phyloP scores from a whole-genome alignment of 1,140 invertebrate genomes.

The Plodia interpunctella region DNA sequence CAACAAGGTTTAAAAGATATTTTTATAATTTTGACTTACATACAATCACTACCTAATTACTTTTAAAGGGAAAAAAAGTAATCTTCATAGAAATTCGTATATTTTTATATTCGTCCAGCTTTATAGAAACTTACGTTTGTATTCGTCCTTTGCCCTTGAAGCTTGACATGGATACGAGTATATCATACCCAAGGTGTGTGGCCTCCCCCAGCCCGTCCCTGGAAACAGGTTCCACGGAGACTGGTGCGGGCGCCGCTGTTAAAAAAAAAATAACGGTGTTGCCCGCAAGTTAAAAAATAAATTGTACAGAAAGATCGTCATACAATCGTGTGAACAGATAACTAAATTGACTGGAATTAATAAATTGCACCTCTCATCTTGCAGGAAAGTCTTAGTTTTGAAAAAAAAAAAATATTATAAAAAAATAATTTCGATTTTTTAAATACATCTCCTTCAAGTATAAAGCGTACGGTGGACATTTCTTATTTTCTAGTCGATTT shows the following conservation, averaged over 20 bases:
- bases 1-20: no score
- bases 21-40: no score
- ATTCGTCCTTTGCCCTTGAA: slow-evolving; percentile 1
- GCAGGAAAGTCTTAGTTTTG: background rate
- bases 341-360: background rate
- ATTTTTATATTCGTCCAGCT: no score
- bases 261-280: slow-evolving; percentile 40
- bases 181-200: slow-evolving; percentile 48
- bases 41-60: no score
- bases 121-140: background rate
- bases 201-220: slow-evolving; percentile 30
- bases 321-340: background rate
- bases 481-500: no score
- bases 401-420: no score
- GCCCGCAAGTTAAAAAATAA: background rate
- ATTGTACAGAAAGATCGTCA: background rate
- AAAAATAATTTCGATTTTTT: no score
- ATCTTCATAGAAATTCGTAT: no score
- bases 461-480: no score
- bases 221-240: slow-evolving; percentile 45
- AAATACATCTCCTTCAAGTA: no score
- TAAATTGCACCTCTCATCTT: background rate
- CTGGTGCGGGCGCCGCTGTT: slow-evolving; percentile 28
- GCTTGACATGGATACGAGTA: background rate
- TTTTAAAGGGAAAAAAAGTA: no score